Evolutionary conservation across 2,113 vertebrate genomes (phyloP), one percentile per base, ranked within the genome.

Genomic region (Lichenostomus cassidix): DNA sequence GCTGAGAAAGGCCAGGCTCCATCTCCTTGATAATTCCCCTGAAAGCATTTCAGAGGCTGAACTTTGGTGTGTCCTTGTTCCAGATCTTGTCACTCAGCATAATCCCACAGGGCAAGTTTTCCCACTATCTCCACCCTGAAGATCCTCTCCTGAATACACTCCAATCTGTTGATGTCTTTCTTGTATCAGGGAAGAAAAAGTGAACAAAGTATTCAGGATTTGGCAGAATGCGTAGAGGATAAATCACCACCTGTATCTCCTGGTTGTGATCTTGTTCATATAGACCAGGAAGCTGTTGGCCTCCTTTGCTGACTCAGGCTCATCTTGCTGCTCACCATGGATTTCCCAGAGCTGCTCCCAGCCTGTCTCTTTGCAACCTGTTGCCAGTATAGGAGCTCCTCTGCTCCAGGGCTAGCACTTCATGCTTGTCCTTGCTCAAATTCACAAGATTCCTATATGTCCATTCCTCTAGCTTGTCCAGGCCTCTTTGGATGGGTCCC

Each of bases 311-410:
- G 33, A 19, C 25, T 68, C 24, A 68, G n/a, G 8, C 8, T 63
- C 8, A 21, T 9, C n/a, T 71, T 0, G 0, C 21, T 49, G 47
- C 24, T 69, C 11, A 41, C 31, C 11, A 29, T 0, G 12, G 8
- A 19, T 37, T 62, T 71, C 37, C 37, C 22, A 24, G 25, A 84
- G 9, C 25, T 67, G 25, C 8, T 75, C 20, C 17, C 46, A 83
- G 33, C 1, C 29, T 46, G 6, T 24, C 37, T 49, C 5, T 69
- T 37, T 41, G 24, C 18, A 44, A 11, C 28, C 42, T 67, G 11
- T 44, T 69, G 25, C 7, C 9, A 14, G 6, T 44, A 10, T 5
- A 58, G n/a, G n/a, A 47, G 7, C 5, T 58, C n/a, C 58, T 71
- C 58, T 49, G 9, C 39, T 11, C 12, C 24, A 68, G 10, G 5